Evolutionary conservation across 2,888 invertebrate species (phyloP), one percentile per base, ranked within the genome.

Genomic region (Cerceris ruficornis): DNA sequence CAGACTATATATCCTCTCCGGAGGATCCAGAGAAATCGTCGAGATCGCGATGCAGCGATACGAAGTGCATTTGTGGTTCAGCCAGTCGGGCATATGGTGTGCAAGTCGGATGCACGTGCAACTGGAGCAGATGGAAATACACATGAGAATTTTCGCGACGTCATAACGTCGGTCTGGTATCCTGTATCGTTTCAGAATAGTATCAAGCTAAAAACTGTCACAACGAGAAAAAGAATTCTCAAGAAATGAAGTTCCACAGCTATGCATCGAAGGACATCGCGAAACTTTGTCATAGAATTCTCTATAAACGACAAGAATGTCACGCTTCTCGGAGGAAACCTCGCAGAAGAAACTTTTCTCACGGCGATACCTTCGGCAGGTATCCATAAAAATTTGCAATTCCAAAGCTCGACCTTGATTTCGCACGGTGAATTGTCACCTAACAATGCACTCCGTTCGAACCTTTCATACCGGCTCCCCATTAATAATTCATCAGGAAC

Each of bases 41-140:
- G 72, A 77, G 82, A 83, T 83, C 80, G 49, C 54, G 67, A 65
- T 62, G 46, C 49, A 7, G 46, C 52, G 83, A 80, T 80, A 82
- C 11, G 55, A 42, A 72, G 57, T 64, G 61, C 46, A 41, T n/a
- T 13, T 11, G n/a, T 5, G n/a, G 50, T 50, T 52, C 52, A 60
- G 39, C 62, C 46, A 62, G 61, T 66, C 62, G 69, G 65, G 66
- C 75, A 80, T 72, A 70, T 72, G 76, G 74, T 61, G 68, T 46
- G 69, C 62, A 69, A 66, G 54, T 43, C 17, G 65, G 60, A 57
- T 17, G 52, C 58, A 39, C 49, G 43, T 70, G 69, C 62, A 71
- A 43, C 66, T 55, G 62, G 60, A 17, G 46, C 59, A 54, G 28
- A 60, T 58, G 68, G 65, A 72, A 71, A 9, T 65, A 61, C 69